Percentiles rank a stretch among this genome's conserved stretches.
Evolutionary conservation across 1,140 invertebrate species (phyloP).

Genomic region (Probaryconus sp.): DNA sequence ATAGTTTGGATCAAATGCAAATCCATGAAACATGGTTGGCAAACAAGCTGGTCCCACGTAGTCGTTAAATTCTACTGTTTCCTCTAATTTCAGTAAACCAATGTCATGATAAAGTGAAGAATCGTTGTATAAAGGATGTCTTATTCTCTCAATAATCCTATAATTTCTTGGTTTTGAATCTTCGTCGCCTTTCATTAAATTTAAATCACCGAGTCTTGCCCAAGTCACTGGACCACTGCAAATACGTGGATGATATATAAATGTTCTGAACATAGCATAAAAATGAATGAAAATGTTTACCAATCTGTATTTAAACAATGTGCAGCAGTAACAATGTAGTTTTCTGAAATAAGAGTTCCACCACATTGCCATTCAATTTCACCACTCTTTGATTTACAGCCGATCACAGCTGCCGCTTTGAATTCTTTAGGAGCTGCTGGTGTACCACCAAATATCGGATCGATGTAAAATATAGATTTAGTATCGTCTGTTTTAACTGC

Average conservation of each 20-base stretch:
- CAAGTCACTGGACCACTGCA: constrained; percentile 59
- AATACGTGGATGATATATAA: not conserved
- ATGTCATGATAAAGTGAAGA: constrained; percentile 79
- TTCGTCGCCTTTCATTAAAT: constrained; percentile 74
- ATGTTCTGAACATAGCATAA: constrained; percentile 2
- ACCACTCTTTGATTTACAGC: constrained; percentile 23
- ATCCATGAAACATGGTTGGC: no score
- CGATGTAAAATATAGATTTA: no score
- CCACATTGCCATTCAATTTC: constrained; percentile 69
- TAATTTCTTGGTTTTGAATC: constrained; percentile 73
- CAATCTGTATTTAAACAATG: constrained; percentile 68
- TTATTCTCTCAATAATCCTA: constrained; percentile 70
- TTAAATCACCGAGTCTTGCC: constrained; percentile 79
- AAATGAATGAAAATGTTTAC: not conserved
- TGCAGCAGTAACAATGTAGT: constrained; percentile 76
- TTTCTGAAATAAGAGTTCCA: constrained; percentile 75
- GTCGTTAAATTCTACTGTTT: constrained; percentile 74
- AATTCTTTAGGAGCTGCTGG: constrained; percentile 70
- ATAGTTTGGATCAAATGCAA: no score
- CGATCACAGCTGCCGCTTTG: constrained; percentile 70
- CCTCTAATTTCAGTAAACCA: constrained; percentile 77
- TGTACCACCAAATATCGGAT: constrained; percentile 62
- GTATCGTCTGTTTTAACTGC: no score
- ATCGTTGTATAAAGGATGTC: constrained; percentile 77
- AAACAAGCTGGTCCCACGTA: constrained; percentile 80